Conservation (phyloP, 2,888 invertebrate species). For the Autographa gamma region DNA sequence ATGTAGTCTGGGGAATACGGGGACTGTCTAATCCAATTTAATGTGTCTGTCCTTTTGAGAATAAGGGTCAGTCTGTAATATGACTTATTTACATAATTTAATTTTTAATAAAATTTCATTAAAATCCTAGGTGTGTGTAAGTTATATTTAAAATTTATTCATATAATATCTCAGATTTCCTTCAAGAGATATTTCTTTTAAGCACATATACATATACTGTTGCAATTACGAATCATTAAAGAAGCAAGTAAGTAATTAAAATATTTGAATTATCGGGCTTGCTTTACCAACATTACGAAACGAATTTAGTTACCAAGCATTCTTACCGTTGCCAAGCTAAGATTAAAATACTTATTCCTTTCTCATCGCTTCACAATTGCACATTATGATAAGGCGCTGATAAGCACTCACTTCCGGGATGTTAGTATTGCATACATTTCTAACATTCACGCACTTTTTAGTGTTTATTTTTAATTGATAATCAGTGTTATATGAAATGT, state of each 20-base stretch:
- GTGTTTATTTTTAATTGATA: conserved; percentile 19
- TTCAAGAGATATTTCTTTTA: too few relatives aligned
- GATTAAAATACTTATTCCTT: conserved; percentile 14
- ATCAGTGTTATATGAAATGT: not conserved
- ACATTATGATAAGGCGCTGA: conserved; percentile 41
- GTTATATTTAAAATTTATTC: too few relatives aligned
- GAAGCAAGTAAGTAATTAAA: too few relatives aligned
- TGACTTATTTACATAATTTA: too few relatives aligned
- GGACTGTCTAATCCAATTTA: not conserved
- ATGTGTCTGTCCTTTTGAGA: not conserved
- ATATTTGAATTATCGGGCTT: not conserved
- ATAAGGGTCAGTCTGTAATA: not conserved
- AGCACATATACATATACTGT: too few relatives aligned
- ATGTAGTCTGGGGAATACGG: not conserved
- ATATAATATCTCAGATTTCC: too few relatives aligned
- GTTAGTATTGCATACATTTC: conserved; percentile 7
- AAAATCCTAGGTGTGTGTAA: too few relatives aligned
- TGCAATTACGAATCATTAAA: too few relatives aligned
- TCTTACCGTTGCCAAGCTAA: not conserved
- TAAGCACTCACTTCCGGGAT: conserved; percentile 39
- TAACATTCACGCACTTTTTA: conserved; percentile 7
- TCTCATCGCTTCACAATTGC: conserved; percentile 33
- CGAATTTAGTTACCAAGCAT: not conserved
- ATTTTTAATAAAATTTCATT: too few relatives aligned
- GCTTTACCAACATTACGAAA: not conserved